A percentile compares a stretch with the other conserved stretches of the same genome.
Conservation (phyloP, 1,140 invertebrate genomes). For the Sminthurides bifidus region DNA sequence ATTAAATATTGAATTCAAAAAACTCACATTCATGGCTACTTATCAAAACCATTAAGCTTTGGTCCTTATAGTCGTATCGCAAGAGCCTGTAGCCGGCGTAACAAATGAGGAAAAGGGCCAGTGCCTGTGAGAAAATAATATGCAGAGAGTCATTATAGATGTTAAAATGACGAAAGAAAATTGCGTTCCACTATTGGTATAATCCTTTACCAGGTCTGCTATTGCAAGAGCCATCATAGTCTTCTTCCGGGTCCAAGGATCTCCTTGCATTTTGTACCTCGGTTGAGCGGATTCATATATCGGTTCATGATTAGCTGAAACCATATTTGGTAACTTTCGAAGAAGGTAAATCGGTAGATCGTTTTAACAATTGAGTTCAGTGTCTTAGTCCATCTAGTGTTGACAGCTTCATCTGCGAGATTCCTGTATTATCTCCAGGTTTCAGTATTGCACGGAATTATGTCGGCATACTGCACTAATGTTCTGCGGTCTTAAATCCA, state of each 20-base stretch:
- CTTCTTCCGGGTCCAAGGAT: conserved; percentile 24
- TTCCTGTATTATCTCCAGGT: too few species aligned
- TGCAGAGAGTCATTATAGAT: too few species aligned
- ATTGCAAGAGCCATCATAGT: conserved; percentile 20
- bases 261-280: conserved; percentile 9
- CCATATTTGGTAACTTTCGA: background rate
- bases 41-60: conserved; percentile 8
- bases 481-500: too few species aligned
- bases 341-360: too few species aligned
- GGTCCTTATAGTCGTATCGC: conserved; percentile 17
- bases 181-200: background rate
- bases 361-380: too few species aligned
- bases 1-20: too few species aligned
- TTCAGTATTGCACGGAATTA: too few species aligned
- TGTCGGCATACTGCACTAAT: too few species aligned
- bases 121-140: conserved; percentile 7
- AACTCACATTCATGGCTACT: background rate
- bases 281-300: background rate
- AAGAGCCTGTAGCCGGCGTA: conserved; percentile 19
- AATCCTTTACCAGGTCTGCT: conserved; percentile 18
- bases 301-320: background rate
- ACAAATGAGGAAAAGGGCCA: conserved; percentile 21
- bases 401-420: too few species aligned
- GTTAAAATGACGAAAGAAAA: background rate
- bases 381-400: too few species aligned